phyloP scores from a whole-genome alignment of 2,113 vertebrate species.

The Cromileptes altivelis region DNA sequence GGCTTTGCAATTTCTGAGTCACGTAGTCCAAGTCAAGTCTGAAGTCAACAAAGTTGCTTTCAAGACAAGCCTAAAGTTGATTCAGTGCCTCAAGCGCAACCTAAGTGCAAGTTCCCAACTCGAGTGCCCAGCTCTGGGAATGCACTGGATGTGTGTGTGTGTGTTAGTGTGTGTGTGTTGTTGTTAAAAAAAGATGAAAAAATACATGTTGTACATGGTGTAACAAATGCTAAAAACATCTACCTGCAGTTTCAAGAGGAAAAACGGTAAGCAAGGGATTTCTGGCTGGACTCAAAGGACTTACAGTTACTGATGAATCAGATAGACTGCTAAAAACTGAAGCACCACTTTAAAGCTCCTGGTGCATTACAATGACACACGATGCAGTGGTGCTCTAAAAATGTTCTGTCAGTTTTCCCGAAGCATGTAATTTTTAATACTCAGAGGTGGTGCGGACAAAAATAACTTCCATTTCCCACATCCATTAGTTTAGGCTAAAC shows the following conservation, averaged over 20 bases:
- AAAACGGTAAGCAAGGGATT: conserved; percentile 44
- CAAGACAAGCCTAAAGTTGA: conserved; percentile 34
- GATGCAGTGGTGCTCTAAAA: conserved; percentile 58
- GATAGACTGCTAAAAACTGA: conserved; percentile 64
- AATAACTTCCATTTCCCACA: conserved; percentile 74
- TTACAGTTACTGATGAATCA: conserved; percentile 66
- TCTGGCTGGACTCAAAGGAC: conserved; percentile 64
- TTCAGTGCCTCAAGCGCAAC: conserved; percentile 14
- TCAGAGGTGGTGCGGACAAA: conserved; percentile 65
- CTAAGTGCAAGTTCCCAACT: conserved; percentile 17
- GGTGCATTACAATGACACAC: conserved; percentile 59
- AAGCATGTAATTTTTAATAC: conserved; percentile 73
- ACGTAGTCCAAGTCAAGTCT: background rate
- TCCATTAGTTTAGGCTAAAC: conserved; percentile 75
- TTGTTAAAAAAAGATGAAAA: background rate
- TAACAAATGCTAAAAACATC: conserved; percentile 54
- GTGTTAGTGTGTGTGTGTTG: background rate
- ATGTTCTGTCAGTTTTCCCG: conserved; percentile 65
- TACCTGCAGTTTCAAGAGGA: conserved; percentile 18
- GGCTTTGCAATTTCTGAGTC: background rate
- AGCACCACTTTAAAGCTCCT: conserved; percentile 62
- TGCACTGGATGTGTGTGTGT: conserved; percentile 6
- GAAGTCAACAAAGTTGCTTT: conserved; percentile 1
- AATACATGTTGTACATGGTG: conserved; percentile 4
- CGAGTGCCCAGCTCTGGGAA: background rate